Percentiles rank a stretch among this genome's conserved stretches.
Evolutionary conservation across 1,140 invertebrate genomes (phyloP).

Genomic region (Paraescarpia echinospica): DNA sequence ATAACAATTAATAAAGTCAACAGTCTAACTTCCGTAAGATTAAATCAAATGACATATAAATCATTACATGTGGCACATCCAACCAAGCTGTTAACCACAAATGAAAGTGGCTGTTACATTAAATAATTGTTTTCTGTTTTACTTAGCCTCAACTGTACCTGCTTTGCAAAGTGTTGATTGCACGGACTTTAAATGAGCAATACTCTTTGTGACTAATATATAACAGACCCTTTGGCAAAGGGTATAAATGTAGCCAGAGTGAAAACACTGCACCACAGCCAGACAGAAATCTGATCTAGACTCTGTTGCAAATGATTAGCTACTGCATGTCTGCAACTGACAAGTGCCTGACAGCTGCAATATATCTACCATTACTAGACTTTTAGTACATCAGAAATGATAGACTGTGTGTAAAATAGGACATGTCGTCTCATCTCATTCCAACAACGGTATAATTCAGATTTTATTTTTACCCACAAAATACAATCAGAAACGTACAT

Average conservation of each 20-base stretch:
- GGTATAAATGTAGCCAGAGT: not conserved
- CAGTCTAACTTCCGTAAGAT: too few species aligned
- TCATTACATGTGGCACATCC: not conserved
- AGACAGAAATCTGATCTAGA: conserved; percentile 5
- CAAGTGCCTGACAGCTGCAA: not conserved
- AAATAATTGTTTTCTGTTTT: not conserved
- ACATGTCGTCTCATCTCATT: not conserved
- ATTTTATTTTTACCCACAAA: not conserved
- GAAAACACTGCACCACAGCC: not conserved
- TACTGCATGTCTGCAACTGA: not conserved
- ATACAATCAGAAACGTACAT: not conserved
- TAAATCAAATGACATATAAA: not conserved
- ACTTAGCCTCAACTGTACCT: not conserved
- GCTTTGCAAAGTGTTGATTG: not conserved
- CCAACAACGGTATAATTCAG: not conserved
- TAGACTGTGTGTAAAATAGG: not conserved
- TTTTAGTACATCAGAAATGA: not conserved
- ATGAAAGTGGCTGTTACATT: not conserved
- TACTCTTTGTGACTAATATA: not conserved
- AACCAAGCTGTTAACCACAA: not conserved
- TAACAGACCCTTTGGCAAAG: not conserved
- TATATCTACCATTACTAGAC: not conserved
- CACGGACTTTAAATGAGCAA: not conserved
- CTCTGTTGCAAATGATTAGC: not conserved
- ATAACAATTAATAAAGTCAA: not conserved